phyloP scores from a whole-genome alignment of 2,888 invertebrate species.

The Phengaris arion region DNA sequence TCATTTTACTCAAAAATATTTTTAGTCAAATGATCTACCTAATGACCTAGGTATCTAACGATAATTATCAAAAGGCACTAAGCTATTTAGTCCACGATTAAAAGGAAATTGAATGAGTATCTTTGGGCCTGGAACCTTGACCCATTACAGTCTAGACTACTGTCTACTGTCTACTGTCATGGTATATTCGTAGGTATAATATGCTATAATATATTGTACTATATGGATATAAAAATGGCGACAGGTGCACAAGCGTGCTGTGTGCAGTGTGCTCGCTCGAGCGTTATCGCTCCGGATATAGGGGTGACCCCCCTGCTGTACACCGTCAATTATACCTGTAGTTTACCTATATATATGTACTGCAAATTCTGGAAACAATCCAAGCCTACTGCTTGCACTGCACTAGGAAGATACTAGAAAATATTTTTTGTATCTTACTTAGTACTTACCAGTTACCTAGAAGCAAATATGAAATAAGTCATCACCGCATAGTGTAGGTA shows the following conservation, averaged over 20 bases:
- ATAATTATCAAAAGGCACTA: too few relatives aligned
- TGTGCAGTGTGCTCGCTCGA: conserved; percentile 46
- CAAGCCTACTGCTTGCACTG: too few relatives aligned
- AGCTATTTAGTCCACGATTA: too few relatives aligned
- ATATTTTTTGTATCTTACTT: not conserved
- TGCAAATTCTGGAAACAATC: conserved; percentile 13
- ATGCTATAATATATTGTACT: conserved; percentile 35
- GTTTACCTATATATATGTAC: not conserved
- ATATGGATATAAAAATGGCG: conserved; percentile 48
- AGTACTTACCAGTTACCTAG: too few relatives aligned
- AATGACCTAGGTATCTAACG: too few relatives aligned
- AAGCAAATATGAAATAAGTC: too few relatives aligned
- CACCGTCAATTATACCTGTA: conserved; percentile 13
- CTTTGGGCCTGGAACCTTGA: too few relatives aligned
- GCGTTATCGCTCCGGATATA: conserved; percentile 50
- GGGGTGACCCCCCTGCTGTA: conserved; percentile 41
- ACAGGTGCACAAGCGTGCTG: conserved; percentile 62
- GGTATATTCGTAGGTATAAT: not conserved
- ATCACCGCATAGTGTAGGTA: too few relatives aligned
- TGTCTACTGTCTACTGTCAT: not conserved
- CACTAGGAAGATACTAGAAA: not conserved
- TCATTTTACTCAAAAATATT: too few relatives aligned
- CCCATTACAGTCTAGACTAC: not conserved
- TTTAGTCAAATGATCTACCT: too few relatives aligned
- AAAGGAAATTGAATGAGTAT: too few relatives aligned